Base-by-base conservation (phyloP, 2,888 invertebrate genomes). In the Diplolepis rosae region DNA sequence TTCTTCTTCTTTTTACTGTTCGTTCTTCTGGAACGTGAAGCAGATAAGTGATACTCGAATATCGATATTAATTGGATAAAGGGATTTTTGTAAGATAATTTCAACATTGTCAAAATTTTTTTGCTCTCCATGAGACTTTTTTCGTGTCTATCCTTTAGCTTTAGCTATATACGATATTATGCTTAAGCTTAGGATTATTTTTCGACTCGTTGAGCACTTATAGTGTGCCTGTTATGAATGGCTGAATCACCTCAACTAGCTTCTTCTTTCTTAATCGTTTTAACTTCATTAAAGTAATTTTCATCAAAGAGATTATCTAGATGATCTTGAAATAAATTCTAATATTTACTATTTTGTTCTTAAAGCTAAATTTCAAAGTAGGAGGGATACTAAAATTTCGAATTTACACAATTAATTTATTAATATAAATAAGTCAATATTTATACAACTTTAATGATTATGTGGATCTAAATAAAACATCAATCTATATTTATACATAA, bases 131-230 rank as follows among this genome's bases (percentile, higher is more conserved):
- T 39, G 24, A 61, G 35, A n/a, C 61, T 39, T 24, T 39, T 61
- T 61, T n/a, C 35, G n/a, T 6, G 61, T 39, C 27, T 39, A n/a
- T 61, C 61, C 39, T 24, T 61, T 61, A n/a, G 22, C 24, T 61
- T 61, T 42, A 61, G n/a, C 6, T 30, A 18, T 32, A 4, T 32
- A 56, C 13, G 39, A 30, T 32, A 54, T 30, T 54, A 35, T n/a
- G n/a, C 11, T 22, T 61, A 56, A 39, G 61, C 35, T 35, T 2
- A 61, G 61, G 39, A 61, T 61, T 61, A 61, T 61, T 61, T 61
- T 39, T 39, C 61, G 24, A 27, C 61, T 35, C 56, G 24, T 6
- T 13, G 24, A 61, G 35, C 24, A 61, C n/a, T 39, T 27, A 61
- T 61, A 11, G 18, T 61, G 39, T 61, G n/a, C 22, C 24, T 61